Base-by-base conservation (phyloP, 2,113 vertebrate genomes). In the Phrynocephalus versicolor region DNA sequence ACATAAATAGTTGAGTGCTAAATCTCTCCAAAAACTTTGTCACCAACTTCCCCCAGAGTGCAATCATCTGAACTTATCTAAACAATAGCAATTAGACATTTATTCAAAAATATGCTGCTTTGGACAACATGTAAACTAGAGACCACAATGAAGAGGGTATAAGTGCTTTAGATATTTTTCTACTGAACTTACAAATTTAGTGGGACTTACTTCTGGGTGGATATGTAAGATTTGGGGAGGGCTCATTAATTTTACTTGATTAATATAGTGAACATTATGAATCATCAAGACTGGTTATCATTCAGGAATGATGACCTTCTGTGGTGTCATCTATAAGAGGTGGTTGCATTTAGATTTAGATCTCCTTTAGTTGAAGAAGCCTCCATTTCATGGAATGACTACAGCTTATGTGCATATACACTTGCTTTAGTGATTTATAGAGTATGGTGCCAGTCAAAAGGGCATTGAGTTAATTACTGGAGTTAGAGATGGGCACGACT, bases 341-440 rank as follows among this genome's bases (percentile, higher is more conserved):
- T 85, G 37, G 25, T 79, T 60, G 14, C 23, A n/a, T 37, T 19
- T 27, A 41, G 70, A n/a, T 37, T 19, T 27, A 41, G 70, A 27
- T 9, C n/a, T 71, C 13, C 71, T 85, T 85, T 45, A 79, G 27
- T 51, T 77, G 27, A 64, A 55, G 58, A 70, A 45, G 70, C 67
- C 78, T 69, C 45, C 65, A 35, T 70, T 58, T 79, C 51, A 23
- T 85, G 37, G 19, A 16, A 41, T 79, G 65, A 71, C 58, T 27
- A 16, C 21, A 51, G 37, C 21, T 30, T 77, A 85, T 70, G 65
- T 85, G 2, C 15, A 69, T 64, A 19, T 64, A 37, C 27, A 69
- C 12, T 69, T 79, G 57, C 57, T 62, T 71, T 85, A 79, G 37
- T 72, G 37, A 71, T 85, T 79, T 79, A 85, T 79, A 65, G 75